These are phyloP conservation scores for Hoplias malabaricus DNA, from an alignment of 2,113 vertebrate genomes.

Conservation along the genomic window DNA sequence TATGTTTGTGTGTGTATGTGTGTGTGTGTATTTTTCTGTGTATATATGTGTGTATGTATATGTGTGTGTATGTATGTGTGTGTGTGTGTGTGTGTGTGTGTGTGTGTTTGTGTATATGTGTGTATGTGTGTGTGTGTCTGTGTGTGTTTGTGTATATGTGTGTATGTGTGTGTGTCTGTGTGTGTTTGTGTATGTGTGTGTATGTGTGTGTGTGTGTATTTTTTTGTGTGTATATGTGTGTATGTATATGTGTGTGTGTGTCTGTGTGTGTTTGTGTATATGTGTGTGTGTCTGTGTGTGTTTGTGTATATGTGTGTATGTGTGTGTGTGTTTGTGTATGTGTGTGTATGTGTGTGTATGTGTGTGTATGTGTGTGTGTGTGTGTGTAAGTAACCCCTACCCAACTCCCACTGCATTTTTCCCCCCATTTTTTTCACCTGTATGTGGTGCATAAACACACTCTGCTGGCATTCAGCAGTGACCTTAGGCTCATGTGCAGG, in stretches of 20 bases:
- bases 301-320: background rate
- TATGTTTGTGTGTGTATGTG: no score
- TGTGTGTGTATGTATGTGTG: background rate
- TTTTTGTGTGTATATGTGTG: background rate
- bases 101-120: background rate
- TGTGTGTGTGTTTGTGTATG: background rate
- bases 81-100: background rate
- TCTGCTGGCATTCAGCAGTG: no score
- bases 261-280: background rate
- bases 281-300: background rate
- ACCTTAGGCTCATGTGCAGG: no score
- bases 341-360: slow-evolving; percentile 33
- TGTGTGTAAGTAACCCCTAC: background rate
- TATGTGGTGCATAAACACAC: background rate
- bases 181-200: no score
- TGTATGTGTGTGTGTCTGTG: background rate
- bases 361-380: background rate
- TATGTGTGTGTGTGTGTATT: no score
- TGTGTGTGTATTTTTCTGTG: no score
- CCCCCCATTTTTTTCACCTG: background rate
- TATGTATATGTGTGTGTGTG: background rate
- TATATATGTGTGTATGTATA: background rate
- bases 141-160: slow-evolving; percentile 21
- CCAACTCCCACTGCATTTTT: background rate
- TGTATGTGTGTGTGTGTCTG: background rate